phyloP scores from a whole-genome alignment of 2,797 vertebrate species.

The Nannoperca obscura region DNA sequence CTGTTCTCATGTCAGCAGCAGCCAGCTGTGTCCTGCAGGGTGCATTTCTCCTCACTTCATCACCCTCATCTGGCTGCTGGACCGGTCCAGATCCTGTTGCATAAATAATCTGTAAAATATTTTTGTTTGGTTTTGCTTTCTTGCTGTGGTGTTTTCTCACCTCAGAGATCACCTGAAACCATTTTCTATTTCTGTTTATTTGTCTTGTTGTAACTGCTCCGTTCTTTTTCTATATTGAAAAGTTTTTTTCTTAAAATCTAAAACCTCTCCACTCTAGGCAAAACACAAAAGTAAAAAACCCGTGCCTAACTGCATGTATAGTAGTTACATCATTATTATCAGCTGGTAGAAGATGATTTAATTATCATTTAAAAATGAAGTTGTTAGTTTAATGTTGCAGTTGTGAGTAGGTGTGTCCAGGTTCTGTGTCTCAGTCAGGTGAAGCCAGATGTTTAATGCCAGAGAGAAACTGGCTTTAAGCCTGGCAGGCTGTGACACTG shows the following conservation, averaged over 20 bases:
- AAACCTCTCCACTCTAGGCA: neutral
- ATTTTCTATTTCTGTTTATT: neutral
- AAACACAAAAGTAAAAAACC: neutral
- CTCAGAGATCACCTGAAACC: neutral
- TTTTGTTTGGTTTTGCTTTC: neutral
- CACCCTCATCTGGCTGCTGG: slow-evolving; percentile 24
- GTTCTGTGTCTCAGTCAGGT: neutral
- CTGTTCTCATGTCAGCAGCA: too few species aligned
- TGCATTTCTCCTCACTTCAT: slow-evolving; percentile 17
- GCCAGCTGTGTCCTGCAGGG: slow-evolving; percentile 10
- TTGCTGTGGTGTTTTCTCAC: neutral
- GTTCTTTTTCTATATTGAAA: neutral
- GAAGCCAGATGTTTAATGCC: slow-evolving; percentile 1
- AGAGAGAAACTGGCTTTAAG: neutral
- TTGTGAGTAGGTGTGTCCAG: neutral
- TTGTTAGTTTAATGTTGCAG: neutral
- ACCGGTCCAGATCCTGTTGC: neutral
- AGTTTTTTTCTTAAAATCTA: neutral
- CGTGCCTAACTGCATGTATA: neutral
- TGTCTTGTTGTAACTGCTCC: neutral
- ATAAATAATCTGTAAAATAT: too few species aligned
- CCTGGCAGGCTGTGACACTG: neutral
- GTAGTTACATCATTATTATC: neutral
- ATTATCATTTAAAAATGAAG: neutral
- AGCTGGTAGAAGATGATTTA: neutral